Percentiles rank a stretch among this genome's conserved stretches.
Evolutionary conservation across 2,888 invertebrate species (phyloP).

Genomic region (Torymus aiolomorphi): DNA sequence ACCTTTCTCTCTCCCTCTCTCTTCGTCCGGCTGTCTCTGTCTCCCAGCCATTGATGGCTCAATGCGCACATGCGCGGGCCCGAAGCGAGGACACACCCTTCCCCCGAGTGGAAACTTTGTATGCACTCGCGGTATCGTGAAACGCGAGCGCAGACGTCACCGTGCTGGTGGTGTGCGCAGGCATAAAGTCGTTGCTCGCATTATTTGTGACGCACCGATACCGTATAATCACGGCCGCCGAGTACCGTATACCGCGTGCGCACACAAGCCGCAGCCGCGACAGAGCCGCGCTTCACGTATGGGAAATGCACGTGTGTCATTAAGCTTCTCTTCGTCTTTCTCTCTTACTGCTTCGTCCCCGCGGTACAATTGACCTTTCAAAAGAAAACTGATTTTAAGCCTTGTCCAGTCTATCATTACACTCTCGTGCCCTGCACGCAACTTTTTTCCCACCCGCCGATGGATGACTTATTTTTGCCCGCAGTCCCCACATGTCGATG

Average conservation of each 20-base stretch:
- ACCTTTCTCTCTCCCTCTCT: too few relatives aligned
- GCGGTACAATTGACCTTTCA: slow-evolving; percentile 38
- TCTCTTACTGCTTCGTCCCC: not conserved
- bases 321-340: slow-evolving; percentile 58
- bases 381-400: slow-evolving; percentile 53
- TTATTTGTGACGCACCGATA: slow-evolving; percentile 68
- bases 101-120: slow-evolving; percentile 59
- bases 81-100: slow-evolving; percentile 60
- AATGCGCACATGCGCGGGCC: slow-evolving; percentile 56
- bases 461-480: not conserved
- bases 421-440: slow-evolving; percentile 30
- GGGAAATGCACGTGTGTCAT: slow-evolving; percentile 73
- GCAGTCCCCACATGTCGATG: too few relatives aligned
- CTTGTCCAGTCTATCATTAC: slow-evolving; percentile 44
- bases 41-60: slow-evolving; percentile 67
- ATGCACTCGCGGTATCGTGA: slow-evolving; percentile 61
- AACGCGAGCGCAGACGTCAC: slow-evolving; percentile 51
- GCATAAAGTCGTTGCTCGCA: slow-evolving; percentile 60
- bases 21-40: too few relatives aligned
- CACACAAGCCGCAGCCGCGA: not conserved
- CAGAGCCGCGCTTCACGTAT: slow-evolving; percentile 61
- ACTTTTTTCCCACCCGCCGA: slow-evolving; percentile 44
- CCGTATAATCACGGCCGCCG: slow-evolving; percentile 68
- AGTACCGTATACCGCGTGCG: slow-evolving; percentile 23
- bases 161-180: slow-evolving; percentile 28